Base-by-base conservation (phyloP, 2,888 invertebrate species). In the Ophioninae sp. region DNA sequence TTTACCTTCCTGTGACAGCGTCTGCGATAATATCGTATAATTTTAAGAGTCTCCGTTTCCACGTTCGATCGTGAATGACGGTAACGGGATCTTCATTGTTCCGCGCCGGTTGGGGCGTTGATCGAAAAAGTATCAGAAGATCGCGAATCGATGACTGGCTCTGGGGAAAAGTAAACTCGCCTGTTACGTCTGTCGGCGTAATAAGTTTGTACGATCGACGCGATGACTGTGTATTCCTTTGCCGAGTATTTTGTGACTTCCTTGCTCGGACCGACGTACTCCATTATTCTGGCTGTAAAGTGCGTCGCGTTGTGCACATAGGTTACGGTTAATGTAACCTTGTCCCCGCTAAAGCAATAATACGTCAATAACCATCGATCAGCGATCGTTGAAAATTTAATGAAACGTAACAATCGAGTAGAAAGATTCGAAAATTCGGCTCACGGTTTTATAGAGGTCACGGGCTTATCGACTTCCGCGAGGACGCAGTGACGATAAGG, bases 401-500 rank as follows among this genome's bases (percentile, higher is more conserved):
- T 6, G 44, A 2, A 20, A 57, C 23, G 50, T 50, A 37, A n/a
- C n/a, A n/a, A 65, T 50, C 23, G 7, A 10, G 23, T 2, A n/a
- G 0, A 30, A 30, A 30, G 7, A 37, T 7, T 0, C 1, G 50
- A 21, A 77, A 74, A 74, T 37, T n/a, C 23, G n/a, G 83, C 87
- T 85, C 68, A 90, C 90, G 86, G 85, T 82, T 86, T 83, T 76
- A 96, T 91, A 91, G 94, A 92, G 17, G 93, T 91, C n/a, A 93
- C 93, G 6, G 94, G 93, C 76, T 94, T 93, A 86, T 95, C 94
- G 30, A 93, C 93, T 7, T 94, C 91, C 81, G 94, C 93, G 13
- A 96, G 91, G 6, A 95, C 86, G 0, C 93, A 92, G 91, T 97
- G 97, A 44, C 97, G 94, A 70, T 94, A 93, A 21, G 90, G 86